These are phyloP conservation scores for Podarcis raffonei DNA, from an alignment of 2,113 vertebrate species.

Conservation along the genomic window DNA sequence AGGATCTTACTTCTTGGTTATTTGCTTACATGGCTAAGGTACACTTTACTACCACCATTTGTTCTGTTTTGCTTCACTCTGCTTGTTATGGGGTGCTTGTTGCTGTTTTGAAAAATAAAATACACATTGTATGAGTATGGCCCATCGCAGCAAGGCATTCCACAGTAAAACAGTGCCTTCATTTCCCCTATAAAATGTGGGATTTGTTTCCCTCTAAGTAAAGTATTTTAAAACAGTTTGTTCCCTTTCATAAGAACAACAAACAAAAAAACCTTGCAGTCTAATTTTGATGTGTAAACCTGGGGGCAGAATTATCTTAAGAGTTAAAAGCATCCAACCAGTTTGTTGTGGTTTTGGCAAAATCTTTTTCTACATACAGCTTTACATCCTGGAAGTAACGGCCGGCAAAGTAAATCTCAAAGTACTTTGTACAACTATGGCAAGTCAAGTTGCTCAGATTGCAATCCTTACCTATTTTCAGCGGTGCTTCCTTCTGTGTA, in stretches of 20 bases:
- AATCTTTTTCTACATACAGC: background rate
- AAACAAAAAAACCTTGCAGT: constrained; percentile 46
- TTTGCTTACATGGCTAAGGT: constrained; percentile 45
- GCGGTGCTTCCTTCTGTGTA: background rate
- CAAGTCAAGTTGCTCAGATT: background rate
- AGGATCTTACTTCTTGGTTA: constrained; percentile 50
- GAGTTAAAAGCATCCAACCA: constrained; percentile 58
- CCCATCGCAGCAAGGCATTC: constrained; percentile 47
- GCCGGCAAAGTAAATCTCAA: background rate
- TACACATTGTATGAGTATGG: constrained; percentile 41
- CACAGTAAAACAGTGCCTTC: constrained; percentile 39
- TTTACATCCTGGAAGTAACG: background rate
- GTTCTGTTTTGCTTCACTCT: constrained; percentile 28
- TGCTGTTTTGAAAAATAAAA: constrained; percentile 5
- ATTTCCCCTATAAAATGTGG: constrained; percentile 42
- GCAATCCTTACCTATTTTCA: background rate
- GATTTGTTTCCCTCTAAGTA: constrained; percentile 33
- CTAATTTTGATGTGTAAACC: constrained; percentile 66
- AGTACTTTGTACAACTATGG: background rate
- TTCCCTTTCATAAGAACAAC: constrained; percentile 46
- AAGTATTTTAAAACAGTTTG: constrained; percentile 46
- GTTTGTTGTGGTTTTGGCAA: constrained; percentile 56
- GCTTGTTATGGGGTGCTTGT: background rate
- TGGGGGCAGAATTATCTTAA: constrained; percentile 49
- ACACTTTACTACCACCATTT: constrained; percentile 33